Evolutionary conservation across 2,797 vertebrate species (phyloP).

Genomic region (Dermochelys coriacea): DNA sequence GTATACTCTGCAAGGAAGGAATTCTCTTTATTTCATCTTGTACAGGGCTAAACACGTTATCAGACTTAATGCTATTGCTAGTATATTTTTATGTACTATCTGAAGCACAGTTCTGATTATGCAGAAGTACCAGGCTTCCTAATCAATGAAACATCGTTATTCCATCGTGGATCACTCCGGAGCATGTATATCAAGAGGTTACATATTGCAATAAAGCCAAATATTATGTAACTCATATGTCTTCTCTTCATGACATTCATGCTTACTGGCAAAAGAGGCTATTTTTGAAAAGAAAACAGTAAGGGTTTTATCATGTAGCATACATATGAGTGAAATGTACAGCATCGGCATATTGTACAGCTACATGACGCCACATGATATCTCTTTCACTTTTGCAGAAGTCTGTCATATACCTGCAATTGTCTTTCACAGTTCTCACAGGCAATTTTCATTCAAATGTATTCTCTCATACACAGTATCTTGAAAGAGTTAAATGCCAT

Average conservation of each 20-base stretch:
- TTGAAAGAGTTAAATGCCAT: background rate
- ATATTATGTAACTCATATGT: constrained; percentile 7
- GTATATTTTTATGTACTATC: no score
- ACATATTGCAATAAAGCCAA: background rate
- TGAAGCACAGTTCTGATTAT: constrained; percentile 48
- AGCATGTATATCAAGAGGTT: background rate
- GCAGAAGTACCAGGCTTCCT: constrained; percentile 39
- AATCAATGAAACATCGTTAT: constrained; percentile 22
- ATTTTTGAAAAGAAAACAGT: background rate
- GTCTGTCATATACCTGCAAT: background rate
- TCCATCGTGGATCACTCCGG: constrained; percentile 16
- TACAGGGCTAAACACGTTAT: constrained; percentile 31
- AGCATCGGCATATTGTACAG: background rate
- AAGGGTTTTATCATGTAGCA: background rate
- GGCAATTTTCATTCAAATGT: background rate
- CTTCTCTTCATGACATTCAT: background rate
- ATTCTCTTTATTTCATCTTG: constrained; percentile 47
- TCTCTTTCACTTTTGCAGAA: background rate
- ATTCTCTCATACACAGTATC: background rate
- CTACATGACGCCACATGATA: background rate
- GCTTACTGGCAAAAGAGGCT: background rate
- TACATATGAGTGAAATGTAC: background rate
- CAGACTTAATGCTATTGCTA: no score
- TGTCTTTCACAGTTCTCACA: background rate
- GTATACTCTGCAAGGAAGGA: constrained; percentile 12